These are phyloP conservation scores for Willisornis vidua DNA, from an alignment of 2,113 vertebrate genomes.

Conservation along the genomic window DNA sequence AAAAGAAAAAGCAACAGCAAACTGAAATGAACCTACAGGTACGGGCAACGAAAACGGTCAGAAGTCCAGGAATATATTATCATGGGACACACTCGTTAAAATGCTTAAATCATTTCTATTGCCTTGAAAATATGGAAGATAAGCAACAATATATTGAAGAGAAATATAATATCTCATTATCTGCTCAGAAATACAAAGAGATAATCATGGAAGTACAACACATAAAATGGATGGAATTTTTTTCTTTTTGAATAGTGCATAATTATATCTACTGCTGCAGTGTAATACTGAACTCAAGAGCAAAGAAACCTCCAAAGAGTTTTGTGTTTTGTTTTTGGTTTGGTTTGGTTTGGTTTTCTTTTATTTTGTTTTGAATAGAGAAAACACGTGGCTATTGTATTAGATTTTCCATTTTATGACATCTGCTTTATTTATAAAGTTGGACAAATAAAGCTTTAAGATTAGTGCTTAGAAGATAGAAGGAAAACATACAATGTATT, in stretches of 20 bases:
- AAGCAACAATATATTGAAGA: not conserved
- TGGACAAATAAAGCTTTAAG: not conserved
- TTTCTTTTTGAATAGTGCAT: not conserved
- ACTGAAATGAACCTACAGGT: not conserved
- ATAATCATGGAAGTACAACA: not conserved
- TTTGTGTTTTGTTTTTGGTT: rapidly evolving
- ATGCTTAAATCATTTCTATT: not conserved
- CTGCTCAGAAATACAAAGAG: not conserved
- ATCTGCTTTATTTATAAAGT: not conserved
- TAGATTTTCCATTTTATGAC: not conserved
- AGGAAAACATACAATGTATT: not conserved
- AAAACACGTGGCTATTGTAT: not conserved
- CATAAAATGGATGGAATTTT: not conserved
- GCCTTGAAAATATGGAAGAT: not conserved
- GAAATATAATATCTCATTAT: not conserved
- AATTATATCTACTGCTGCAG: not conserved
- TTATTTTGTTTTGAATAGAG: not conserved
- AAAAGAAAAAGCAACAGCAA: not conserved
- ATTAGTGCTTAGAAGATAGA: not conserved
- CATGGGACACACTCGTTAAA: not conserved
- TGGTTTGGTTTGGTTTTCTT: too few relatives aligned
- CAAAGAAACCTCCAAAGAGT: not conserved
- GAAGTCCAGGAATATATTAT: not conserved
- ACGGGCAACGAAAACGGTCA: not conserved
- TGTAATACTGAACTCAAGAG: not conserved